These are phyloP conservation scores for Euthynnus affinis DNA, from an alignment of 2,797 vertebrate genomes.

Conservation along the genomic window DNA sequence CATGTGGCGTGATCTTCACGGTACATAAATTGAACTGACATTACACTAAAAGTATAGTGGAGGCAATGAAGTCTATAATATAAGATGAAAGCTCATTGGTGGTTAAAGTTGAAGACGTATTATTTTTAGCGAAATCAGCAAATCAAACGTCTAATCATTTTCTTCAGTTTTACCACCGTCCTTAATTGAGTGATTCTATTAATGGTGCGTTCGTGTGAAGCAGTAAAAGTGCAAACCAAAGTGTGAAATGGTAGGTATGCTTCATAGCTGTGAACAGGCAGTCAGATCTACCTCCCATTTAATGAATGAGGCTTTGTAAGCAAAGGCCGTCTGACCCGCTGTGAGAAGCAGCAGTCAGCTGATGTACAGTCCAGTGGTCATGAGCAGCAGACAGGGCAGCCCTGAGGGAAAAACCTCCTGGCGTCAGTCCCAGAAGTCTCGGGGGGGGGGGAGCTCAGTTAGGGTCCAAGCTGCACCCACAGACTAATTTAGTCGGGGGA, in stretches of 20 bases:
- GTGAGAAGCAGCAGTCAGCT: slow-evolving; percentile 69
- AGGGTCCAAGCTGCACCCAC: neutral
- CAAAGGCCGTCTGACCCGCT: slow-evolving; percentile 46
- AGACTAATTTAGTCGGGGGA: slow-evolving; percentile 6
- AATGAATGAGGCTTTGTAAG: slow-evolving; percentile 74
- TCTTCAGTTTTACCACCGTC: neutral
- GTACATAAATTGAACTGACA: neutral
- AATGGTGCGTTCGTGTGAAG: neutral
- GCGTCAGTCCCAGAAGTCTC: slow-evolving; percentile 45
- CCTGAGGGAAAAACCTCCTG: slow-evolving; percentile 17
- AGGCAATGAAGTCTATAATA: neutral
- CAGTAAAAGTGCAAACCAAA: neutral
- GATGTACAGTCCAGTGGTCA: slow-evolving; percentile 67
- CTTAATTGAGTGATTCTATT: neutral
- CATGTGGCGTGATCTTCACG: neutral
- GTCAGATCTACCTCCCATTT: slow-evolving; percentile 17
- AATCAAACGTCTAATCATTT: slow-evolving; percentile 11
- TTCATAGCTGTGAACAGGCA: slow-evolving; percentile 1
- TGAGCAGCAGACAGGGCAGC: slow-evolving; percentile 40
- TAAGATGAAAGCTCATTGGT: slow-evolving; percentile 1
- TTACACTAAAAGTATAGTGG: neutral
- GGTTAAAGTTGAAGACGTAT: neutral
- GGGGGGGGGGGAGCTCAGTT: neutral
- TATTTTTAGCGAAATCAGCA: slow-evolving; percentile 17
- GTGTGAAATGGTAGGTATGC: slow-evolving; percentile 24